Evolutionary conservation across 2,113 vertebrate species (phyloP), one percentile per base, ranked within the genome.

Genomic region (Megaceryle maxima): DNA sequence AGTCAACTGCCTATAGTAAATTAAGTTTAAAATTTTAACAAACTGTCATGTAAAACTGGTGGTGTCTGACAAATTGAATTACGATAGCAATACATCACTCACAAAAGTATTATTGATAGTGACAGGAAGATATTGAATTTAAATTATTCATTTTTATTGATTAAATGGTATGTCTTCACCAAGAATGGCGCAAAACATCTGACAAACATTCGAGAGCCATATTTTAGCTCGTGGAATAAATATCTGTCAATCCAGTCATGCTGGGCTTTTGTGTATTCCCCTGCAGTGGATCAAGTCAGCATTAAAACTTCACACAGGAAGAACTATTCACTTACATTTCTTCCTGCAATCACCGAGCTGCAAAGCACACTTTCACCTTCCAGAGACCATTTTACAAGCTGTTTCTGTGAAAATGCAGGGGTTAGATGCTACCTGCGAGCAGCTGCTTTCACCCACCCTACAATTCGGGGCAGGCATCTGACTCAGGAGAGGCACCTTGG

Each of bases 101-200:
- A 98, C 94, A 97, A 97, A 98, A 98, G 94, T 98, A 98, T 98
- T 98, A 98, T 97, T 98, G 98, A 98, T 98, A 98, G 97, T 97
- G 98, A 97, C 98, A 97, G 93, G 97, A 81, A 96, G 96, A 98
- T 98, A 98, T 98, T 98, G 98, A 98, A 98, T 98, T 98, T 98
- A 98, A 98, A 98, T 98, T 98, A 98, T 98, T 98, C 98, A 98
- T 98, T 98, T 98, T 97, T 98, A 98, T 98, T 81, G 98, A 98
- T 98, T 98, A 97, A 97, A 96, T 62, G 79, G 88, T 96, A 95
- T 44, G 28, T 97, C 96, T 98, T 98, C 97, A 96, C 96, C 96
- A 94, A 91, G 89, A 97, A 97, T 39, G 68, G 95, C 67, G 88
- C 78, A 97, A 97, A 97, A 90, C 50, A 93, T 93, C 91, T 95